phyloP scores from a whole-genome alignment of 2,113 vertebrate species.

The Sylvilagus bachmani region DNA sequence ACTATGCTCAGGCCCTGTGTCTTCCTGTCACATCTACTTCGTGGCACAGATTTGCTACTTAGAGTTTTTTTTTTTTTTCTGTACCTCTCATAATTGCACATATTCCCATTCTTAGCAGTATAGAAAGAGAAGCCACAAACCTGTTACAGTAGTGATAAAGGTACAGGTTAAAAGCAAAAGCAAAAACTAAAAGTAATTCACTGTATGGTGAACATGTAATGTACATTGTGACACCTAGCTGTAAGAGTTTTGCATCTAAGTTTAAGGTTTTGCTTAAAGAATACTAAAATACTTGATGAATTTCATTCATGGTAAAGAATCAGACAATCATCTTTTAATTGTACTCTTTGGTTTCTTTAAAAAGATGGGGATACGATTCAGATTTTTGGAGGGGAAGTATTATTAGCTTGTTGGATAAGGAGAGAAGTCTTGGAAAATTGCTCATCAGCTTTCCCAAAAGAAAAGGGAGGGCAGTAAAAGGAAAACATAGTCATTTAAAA shows the following conservation, averaged over 20 bases:
- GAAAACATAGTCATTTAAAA: slow-evolving; percentile 32
- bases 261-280: slow-evolving; percentile 42
- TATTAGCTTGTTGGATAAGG: slow-evolving; percentile 29
- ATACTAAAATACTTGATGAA: background rate
- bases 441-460: slow-evolving; percentile 15
- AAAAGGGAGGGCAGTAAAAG: background rate
- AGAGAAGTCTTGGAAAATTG: slow-evolving; percentile 55
- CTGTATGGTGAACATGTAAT: background rate
- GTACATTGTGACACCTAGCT: background rate
- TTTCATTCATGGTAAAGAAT: slow-evolving; percentile 39
- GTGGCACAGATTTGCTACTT: slow-evolving; percentile 63
- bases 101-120: slow-evolving; percentile 68
- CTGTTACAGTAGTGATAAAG: slow-evolving; percentile 55
- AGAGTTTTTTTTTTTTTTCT: slow-evolving; percentile 71
- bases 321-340: background rate
- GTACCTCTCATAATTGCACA: slow-evolving; percentile 76
- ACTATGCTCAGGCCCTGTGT: slow-evolving; percentile 52
- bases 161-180: slow-evolving; percentile 35
- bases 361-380: slow-evolving; percentile 35
- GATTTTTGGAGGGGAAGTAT: background rate
- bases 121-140: slow-evolving; percentile 57
- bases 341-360: slow-evolving; percentile 28
- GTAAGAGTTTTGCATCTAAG: slow-evolving; percentile 8
- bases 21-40: slow-evolving; percentile 65
- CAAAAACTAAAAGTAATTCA: background rate